phyloP scores from a whole-genome alignment of 2,113 vertebrate species.

The Tautogolabrus adspersus region DNA sequence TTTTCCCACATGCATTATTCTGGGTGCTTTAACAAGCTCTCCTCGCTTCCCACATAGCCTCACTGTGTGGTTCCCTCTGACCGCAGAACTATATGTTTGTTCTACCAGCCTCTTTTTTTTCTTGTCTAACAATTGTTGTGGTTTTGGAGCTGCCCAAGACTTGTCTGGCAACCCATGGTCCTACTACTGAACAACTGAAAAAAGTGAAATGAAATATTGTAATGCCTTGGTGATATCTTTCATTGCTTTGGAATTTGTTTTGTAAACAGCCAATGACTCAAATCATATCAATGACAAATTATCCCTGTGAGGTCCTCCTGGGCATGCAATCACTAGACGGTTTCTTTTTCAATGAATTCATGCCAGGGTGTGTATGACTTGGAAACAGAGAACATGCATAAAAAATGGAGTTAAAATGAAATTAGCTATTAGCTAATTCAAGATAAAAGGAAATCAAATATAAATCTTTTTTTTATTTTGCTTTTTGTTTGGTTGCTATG shows the following conservation, averaged over 20 bases:
- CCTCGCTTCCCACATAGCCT: constrained; percentile 41
- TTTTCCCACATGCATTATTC: constrained; percentile 46
- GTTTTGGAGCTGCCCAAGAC: constrained; percentile 39
- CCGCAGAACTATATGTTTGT: constrained; percentile 56
- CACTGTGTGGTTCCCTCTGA: constrained; percentile 50
- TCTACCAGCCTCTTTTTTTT: constrained; percentile 42
- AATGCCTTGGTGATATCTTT: constrained; percentile 38
- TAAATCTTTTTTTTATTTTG: neutral
- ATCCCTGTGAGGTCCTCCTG: constrained; percentile 51
- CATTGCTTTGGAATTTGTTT: constrained; percentile 42
- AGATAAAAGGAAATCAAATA: neutral
- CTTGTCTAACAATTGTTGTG: constrained; percentile 42
- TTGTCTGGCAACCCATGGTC: constrained; percentile 23
- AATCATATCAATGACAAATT: constrained; percentile 40
- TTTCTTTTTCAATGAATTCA: constrained; percentile 29
- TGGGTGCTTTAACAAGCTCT: constrained; percentile 28
- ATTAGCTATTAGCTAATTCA: neutral
- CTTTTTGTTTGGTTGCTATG: neutral
- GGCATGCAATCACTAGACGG: constrained; percentile 7
- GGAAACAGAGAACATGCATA: neutral
- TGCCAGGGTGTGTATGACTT: constrained; percentile 8
- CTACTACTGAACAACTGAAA: constrained; percentile 40
- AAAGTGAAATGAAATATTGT: constrained; percentile 47
- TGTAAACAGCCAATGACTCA: constrained; percentile 54
- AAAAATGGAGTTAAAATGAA: neutral